Conservation (phyloP, 1,140 invertebrate species). For the Hylaeus volcanicus region DNA sequence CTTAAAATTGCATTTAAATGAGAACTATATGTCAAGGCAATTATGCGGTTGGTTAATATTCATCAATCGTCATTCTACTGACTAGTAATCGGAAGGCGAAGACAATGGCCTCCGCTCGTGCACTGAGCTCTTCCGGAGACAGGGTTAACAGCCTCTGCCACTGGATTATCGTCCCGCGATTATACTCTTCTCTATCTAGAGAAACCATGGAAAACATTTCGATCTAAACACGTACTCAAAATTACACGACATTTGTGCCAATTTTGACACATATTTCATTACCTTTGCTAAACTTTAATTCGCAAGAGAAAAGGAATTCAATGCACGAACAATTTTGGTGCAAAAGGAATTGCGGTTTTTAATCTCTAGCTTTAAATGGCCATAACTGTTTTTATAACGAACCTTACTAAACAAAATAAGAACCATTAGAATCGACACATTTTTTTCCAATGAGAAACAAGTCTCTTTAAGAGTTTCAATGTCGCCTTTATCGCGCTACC, state of each 20-base stretch:
- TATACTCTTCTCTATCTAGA: slow-evolving; percentile 3
- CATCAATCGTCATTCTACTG: slow-evolving; percentile 27
- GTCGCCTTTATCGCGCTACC: no score
- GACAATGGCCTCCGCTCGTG: slow-evolving; percentile 50
- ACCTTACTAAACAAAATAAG: no score
- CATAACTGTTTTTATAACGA: no score
- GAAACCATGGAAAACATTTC: neutral
- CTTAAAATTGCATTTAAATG: neutral
- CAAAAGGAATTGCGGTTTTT: no score
- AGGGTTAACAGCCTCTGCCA: slow-evolving; percentile 55
- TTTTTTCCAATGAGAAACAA: no score
- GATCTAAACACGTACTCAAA: neutral
- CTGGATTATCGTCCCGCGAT: neutral
- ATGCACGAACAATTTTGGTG: no score
- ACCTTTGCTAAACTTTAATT: neutral
- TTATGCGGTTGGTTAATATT: slow-evolving; percentile 16
- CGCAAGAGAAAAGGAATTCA: neutral
- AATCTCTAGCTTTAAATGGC: no score
- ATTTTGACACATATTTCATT: neutral
- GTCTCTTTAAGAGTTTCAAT: no score
- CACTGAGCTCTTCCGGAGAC: slow-evolving; percentile 24
- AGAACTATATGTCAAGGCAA: neutral
- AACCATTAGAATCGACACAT: no score
- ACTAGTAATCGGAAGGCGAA: slow-evolving; percentile 55
- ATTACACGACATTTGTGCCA: neutral